Base-by-base conservation (phyloP, 2,888 invertebrate genomes). In the Eristalinus aeneus region DNA sequence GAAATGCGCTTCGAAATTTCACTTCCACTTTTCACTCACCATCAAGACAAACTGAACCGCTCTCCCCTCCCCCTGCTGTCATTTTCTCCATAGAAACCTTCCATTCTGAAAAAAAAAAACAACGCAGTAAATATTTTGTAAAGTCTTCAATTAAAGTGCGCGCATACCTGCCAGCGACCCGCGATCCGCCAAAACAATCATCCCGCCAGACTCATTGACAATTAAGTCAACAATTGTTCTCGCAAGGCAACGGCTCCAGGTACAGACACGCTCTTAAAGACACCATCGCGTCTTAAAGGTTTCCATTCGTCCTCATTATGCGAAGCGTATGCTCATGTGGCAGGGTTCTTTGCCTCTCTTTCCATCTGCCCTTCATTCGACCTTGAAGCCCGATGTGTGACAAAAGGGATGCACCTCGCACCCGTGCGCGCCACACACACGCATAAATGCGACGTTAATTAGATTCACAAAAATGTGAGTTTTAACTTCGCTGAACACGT, bases 391-490 rank as follows among this genome's bases (percentile, higher is more conserved):
- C 68, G 16, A 31, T 65, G 54, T 60, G 39, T 69, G 86, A 77
- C 69, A 74, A 68, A 34, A 80, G 53, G 68, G 81, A 86, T 86
- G 81, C 86, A 86, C 71, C 77, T 75, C 78, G 73, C 64, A n/a
- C 73, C 76, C 58, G 53, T 54, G 65, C 46, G 36, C 36, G 22
- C 75, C 74, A 87, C 89, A 89, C 83, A 88, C 73, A 89, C 88
- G 89, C 89, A 89, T 89, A 89, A 89, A 88, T 87, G 86, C 78
- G 80, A 63, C 81, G 88, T 88, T 89, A 89, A 89, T 89, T 88
- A 89, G 89, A 83, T 83, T 87, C 77, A 72, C 82, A 87, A 80
- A 88, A 88, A 86, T 61, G 72, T 63, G 85, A 79, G 61, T 74
- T 85, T 69, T 85, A 85, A 85, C 75, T 87, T 82, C 74, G 68